Percentiles rank a stretch among this genome's conserved stretches.
Conservation (phyloP, 2,888 invertebrate genomes). For the Tenthredo notha region DNA sequence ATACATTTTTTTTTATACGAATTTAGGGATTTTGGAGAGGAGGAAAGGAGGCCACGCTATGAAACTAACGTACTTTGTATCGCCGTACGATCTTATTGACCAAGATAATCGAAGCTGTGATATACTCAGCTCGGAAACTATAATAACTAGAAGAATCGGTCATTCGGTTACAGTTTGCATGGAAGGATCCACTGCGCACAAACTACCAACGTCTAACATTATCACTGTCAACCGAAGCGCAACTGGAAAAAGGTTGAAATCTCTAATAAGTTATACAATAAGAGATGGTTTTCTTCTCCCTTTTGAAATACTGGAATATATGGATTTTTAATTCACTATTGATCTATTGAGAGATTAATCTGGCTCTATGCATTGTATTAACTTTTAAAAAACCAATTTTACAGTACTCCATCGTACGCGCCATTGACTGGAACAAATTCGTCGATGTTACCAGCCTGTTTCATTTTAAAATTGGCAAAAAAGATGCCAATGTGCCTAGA, state of each 20-base stretch:
- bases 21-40: conserved; percentile 79
- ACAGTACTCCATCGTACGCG: conserved; percentile 89
- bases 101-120: conserved; percentile 86
- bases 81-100: conserved; percentile 94
- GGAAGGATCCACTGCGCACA: conserved; percentile 92
- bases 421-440: conserved; percentile 91
- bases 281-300: neutral
- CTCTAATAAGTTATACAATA: neutral
- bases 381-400: conserved; percentile 64
- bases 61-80: conserved; percentile 96
- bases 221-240: conserved; percentile 85
- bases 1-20: neutral
- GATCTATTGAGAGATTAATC: neutral
- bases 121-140: conserved; percentile 87
- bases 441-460: conserved; percentile 93
- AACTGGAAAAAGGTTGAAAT: conserved; percentile 86
- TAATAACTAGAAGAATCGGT: conserved; percentile 86
- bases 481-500: conserved; percentile 92
- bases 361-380: conserved; percentile 3
- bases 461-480: conserved; percentile 90
- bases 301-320: neutral
- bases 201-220: conserved; percentile 87
- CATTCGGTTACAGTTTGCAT: conserved; percentile 94
- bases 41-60: conserved; percentile 87
- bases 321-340: neutral